These are phyloP conservation scores for Branchipolynoe longqiensis DNA, from an alignment of 2,888 invertebrate genomes.

Conservation along the genomic window DNA sequence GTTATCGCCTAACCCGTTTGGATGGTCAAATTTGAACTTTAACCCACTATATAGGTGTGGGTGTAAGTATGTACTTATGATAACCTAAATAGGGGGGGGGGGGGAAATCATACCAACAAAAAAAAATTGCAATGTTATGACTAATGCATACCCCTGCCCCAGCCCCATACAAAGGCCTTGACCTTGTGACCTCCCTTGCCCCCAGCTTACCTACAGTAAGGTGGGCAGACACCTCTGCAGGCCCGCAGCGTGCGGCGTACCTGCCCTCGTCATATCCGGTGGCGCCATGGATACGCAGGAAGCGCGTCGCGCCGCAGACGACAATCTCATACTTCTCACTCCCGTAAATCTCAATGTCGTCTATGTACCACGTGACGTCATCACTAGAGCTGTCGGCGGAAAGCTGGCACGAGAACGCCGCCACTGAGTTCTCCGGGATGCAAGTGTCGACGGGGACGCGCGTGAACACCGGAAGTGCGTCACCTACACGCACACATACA, in stretches of 20 bases:
- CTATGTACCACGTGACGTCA: constrained; percentile 82
- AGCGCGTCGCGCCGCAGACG: constrained; percentile 52
- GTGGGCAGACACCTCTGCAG: constrained; percentile 6
- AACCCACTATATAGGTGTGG: too few species aligned
- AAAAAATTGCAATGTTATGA: too few species aligned
- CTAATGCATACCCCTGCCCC: too few species aligned
- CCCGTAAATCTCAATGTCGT: constrained; percentile 84
- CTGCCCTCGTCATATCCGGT: constrained; percentile 38
- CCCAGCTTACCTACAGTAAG: constrained; percentile 44
- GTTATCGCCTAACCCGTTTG: too few species aligned
- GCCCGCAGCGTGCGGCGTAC: not conserved
- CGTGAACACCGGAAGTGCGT: not conserved
- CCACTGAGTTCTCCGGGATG: constrained; percentile 27
- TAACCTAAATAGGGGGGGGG: too few species aligned
- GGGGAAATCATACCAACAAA: too few species aligned
- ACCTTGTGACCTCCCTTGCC: constrained; percentile 82
- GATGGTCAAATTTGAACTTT: too few species aligned
- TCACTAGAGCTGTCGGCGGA: not conserved
- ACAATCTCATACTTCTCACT: constrained; percentile 70
- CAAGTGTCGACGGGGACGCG: not conserved
- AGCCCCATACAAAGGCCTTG: not conserved
- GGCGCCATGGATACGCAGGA: constrained; percentile 85
- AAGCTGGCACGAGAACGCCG: constrained; percentile 28
- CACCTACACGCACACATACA: too few species aligned
- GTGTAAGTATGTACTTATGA: too few species aligned